Evolutionary conservation across 2,113 vertebrate genomes (phyloP).

Genomic region (Macquaria australasica): DNA sequence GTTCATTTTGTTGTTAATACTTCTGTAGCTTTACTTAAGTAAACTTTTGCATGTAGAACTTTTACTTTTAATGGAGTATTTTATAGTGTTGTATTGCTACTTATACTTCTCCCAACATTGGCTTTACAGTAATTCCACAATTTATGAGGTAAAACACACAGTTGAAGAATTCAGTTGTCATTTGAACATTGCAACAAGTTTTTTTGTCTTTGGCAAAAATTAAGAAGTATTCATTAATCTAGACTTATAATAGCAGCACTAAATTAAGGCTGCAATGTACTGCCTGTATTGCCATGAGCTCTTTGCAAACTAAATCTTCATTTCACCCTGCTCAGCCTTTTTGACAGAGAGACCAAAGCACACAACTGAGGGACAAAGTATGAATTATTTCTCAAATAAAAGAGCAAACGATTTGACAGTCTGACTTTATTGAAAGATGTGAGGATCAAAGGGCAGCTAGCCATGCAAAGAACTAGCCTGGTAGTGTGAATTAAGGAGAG

Average conservation of each 20-base stretch:
- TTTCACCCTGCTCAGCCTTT: not conserved
- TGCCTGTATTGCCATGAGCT: not conserved
- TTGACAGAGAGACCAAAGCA: not conserved
- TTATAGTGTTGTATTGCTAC: not conserved
- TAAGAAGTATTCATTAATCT: not conserved
- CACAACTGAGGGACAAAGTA: not conserved
- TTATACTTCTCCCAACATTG: not conserved
- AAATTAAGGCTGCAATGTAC: not conserved
- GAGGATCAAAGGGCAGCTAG: conserved; percentile 65
- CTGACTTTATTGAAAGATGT: conserved; percentile 73
- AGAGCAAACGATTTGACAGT: conserved; percentile 46
- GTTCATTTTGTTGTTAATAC: not conserved
- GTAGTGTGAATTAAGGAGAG: conserved; percentile 58
- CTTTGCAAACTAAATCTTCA: not conserved
- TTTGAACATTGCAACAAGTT: not conserved
- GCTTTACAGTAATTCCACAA: not conserved
- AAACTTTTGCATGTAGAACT: not conserved
- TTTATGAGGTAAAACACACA: not conserved
- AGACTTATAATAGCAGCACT: not conserved
- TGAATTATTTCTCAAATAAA: conserved; percentile 19
- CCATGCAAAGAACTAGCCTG: conserved; percentile 74
- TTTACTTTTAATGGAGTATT: not conserved
- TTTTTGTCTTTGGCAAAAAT: not conserved
- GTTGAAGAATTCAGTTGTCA: not conserved
- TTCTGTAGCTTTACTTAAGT: not conserved